A percentile compares a stretch with the other conserved stretches of the same genome.
These are phyloP conservation scores for Plemyria rubiginata DNA, from an alignment of 2,888 invertebrate genomes.

Conservation along the genomic window DNA sequence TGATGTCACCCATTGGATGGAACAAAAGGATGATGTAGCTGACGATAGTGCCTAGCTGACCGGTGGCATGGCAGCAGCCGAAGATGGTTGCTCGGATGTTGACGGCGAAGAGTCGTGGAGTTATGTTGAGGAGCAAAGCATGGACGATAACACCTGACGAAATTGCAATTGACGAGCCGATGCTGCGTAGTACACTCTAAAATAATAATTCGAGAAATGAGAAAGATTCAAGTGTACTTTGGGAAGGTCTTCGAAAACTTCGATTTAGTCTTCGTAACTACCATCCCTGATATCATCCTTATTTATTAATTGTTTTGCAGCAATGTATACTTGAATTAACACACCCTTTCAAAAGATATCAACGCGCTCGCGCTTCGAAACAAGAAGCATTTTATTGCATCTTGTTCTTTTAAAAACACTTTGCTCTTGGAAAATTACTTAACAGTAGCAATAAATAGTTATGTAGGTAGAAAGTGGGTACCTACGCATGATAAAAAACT, in stretches of 20 bases:
- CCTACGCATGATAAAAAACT: too few relatives aligned
- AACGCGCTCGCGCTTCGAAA: slow-evolving; percentile 17
- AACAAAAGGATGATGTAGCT: slow-evolving; percentile 62
- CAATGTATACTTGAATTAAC: background rate
- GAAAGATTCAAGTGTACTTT: background rate
- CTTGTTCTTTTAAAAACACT: background rate
- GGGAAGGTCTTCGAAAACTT: background rate
- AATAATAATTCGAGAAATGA: slow-evolving; percentile 30
- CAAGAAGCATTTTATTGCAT: background rate
- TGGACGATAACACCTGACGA: slow-evolving; percentile 62
- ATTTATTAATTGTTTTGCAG: background rate
- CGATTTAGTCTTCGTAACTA: background rate
- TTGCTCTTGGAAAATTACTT: background rate
- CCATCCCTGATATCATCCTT: background rate
- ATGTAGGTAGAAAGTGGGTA: too few relatives aligned
- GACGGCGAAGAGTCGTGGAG: slow-evolving; percentile 68
- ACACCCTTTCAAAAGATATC: slow-evolving; percentile 19
- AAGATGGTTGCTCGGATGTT: slow-evolving; percentile 66
- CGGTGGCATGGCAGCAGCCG: slow-evolving; percentile 68
- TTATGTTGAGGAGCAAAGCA: slow-evolving; percentile 64
- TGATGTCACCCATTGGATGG: slow-evolving; percentile 49
- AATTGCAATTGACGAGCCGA: slow-evolving; percentile 59
- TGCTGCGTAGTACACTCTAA: slow-evolving; percentile 52
- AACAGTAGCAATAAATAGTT: too few relatives aligned
- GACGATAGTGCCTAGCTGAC: slow-evolving; percentile 67